Conservation (phyloP, 1,140 invertebrate species). For the honey bee (Apis mellifera) region DNA sequence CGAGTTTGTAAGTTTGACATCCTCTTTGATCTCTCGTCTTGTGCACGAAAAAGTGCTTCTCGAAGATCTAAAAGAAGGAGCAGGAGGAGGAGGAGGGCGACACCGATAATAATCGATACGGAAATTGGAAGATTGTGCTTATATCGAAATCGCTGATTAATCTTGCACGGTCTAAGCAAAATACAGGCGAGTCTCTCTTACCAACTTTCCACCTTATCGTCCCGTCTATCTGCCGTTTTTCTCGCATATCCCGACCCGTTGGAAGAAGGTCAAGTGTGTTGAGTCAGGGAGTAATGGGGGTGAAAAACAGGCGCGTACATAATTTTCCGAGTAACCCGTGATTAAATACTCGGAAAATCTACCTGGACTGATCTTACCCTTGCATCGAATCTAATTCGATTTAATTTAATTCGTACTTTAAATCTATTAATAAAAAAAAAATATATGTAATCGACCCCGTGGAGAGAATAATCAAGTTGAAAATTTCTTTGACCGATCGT, state of each 20-base stretch:
- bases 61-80: not conserved
- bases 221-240: constrained; percentile 13
- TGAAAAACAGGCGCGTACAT: constrained; percentile 1
- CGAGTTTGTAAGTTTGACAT: not conserved
- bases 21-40: not conserved
- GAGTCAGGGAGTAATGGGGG: constrained; percentile 19
- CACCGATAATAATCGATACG: not conserved
- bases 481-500: no score
- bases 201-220: constrained; percentile 26
- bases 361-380: no score
- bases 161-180: constrained; percentile 15
- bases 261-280: constrained; percentile 47
- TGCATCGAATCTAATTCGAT: no score
- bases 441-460: no score
- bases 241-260: constrained; percentile 7
- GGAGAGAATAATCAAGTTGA: no score
- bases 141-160: constrained; percentile 30
- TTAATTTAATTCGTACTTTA: no score
- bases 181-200: not conserved
- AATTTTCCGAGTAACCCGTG: not conserved
- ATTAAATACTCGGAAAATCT: not conserved
- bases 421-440: no score
- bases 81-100: not conserved
- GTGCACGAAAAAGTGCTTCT: not conserved
- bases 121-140: not conserved